These are phyloP conservation scores for Coendou prehensilis DNA, from an alignment of 2,797 vertebrate species.

Conservation along the genomic window DNA sequence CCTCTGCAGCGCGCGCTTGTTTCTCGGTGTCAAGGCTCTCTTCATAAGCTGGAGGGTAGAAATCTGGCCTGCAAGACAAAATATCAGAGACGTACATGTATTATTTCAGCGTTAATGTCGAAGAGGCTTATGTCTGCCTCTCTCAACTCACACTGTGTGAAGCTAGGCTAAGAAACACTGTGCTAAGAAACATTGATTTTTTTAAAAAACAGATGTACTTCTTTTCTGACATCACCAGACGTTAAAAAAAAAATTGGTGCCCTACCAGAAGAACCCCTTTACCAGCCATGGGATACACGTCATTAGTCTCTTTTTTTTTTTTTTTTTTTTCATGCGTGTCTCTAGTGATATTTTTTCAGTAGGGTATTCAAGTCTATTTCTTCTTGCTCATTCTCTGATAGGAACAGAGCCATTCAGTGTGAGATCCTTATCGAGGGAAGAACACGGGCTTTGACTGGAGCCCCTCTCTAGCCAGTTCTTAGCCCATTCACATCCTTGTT, in stretches of 20 bases:
- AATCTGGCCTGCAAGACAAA: conserved; percentile 88
- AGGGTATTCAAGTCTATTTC: background rate
- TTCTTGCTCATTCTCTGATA: background rate
- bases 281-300: background rate
- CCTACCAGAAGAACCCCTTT: background rate
- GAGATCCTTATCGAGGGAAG: background rate
- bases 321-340: background rate
- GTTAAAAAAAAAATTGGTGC: background rate
- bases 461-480: background rate
- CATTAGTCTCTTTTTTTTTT: background rate
- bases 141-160: background rate
- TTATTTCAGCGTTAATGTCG: conserved; percentile 54
- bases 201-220: conserved; percentile 59
- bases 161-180: conserved; percentile 66
- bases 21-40: conserved; percentile 87
- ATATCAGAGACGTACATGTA: conserved; percentile 19
- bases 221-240: background rate
- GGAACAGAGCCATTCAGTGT: background rate
- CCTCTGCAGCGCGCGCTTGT: conserved; percentile 10
- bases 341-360: background rate
- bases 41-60: conserved; percentile 92
- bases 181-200: conserved; percentile 67
- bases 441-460: background rate
- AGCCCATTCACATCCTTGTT: background rate
- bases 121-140: conserved; percentile 49